Evolutionary conservation across 2,797 vertebrate species (phyloP).

Genomic region (Schizothorax lantsangensis): DNA sequence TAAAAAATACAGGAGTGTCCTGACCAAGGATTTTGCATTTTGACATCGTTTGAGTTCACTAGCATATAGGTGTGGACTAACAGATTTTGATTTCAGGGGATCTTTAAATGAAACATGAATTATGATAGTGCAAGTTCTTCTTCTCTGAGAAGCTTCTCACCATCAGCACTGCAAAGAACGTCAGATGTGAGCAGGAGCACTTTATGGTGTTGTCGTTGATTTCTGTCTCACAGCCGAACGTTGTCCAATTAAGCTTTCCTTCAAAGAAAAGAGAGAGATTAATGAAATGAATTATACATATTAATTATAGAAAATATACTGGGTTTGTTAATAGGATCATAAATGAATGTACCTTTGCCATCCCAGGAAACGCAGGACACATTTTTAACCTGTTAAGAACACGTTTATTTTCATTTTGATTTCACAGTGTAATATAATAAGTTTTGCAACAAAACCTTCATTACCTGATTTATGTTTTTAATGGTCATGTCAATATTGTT

Average conservation of each 20-base stretch:
- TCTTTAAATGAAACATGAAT: background rate
- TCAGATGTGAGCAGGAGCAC: constrained; percentile 69
- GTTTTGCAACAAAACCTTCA: background rate
- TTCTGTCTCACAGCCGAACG: constrained; percentile 62
- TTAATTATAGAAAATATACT: background rate
- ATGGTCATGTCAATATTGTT: constrained; percentile 56
- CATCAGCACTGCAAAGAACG: constrained; percentile 72
- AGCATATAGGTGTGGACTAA: background rate
- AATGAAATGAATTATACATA: background rate
- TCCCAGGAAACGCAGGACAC: constrained; percentile 66
- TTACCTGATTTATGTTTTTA: constrained; percentile 55
- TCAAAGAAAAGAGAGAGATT: background rate
- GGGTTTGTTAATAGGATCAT: background rate
- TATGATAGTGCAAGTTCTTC: background rate
- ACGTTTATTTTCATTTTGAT: background rate
- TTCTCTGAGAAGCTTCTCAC: constrained; percentile 54
- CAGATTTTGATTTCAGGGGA: background rate
- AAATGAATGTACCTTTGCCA: constrained; percentile 56
- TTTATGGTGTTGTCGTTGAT: constrained; percentile 37
- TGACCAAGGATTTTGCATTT: too few species aligned
- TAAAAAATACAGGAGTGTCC: too few species aligned
- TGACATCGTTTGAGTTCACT: background rate
- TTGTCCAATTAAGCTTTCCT: constrained; percentile 60
- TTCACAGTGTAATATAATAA: constrained; percentile 42
- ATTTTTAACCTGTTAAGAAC: constrained; percentile 14